These are phyloP conservation scores for Dromaius novaehollandiae DNA, from an alignment of 2,113 vertebrate species.

Conservation along the genomic window DNA sequence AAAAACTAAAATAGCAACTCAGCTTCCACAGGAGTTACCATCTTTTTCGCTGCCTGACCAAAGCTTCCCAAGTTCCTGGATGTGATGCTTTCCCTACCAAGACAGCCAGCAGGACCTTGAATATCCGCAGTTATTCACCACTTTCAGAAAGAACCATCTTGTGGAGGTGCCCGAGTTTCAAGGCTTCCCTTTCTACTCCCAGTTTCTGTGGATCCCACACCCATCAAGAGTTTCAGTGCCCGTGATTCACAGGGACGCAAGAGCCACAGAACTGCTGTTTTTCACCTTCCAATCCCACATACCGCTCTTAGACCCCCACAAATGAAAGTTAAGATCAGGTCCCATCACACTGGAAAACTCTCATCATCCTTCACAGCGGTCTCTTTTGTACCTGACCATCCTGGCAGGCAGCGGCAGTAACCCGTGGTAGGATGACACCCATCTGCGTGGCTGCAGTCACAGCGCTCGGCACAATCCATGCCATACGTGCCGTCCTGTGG, in stretches of 20 bases:
- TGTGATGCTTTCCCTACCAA: background rate
- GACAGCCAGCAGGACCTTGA: background rate
- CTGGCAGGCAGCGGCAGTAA: constrained; percentile 92
- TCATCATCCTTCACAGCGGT: background rate
- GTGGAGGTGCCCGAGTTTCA: background rate
- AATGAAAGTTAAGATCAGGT: background rate
- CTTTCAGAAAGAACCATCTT: background rate
- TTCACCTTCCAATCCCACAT: background rate
- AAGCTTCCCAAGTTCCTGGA: background rate
- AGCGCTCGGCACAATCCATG: constrained; percentile 89
- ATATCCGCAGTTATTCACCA: background rate
- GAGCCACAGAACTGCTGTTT: rapidly evolving
- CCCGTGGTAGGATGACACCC: constrained; percentile 93
- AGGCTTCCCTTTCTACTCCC: background rate
- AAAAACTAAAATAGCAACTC: background rate
- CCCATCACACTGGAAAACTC: background rate
- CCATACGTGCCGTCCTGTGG: constrained; percentile 92
- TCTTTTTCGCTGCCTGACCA: background rate
- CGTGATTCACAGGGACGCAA: background rate
- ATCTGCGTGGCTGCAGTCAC: constrained; percentile 95
- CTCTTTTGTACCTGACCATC: constrained; percentile 90
- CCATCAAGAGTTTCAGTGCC: background rate
- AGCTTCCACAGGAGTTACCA: background rate
- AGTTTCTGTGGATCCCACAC: background rate
- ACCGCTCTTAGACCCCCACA: background rate